Evolutionary conservation across 2,797 vertebrate species (phyloP).

Genomic region (Acrossocheilus wenchowensis): DNA sequence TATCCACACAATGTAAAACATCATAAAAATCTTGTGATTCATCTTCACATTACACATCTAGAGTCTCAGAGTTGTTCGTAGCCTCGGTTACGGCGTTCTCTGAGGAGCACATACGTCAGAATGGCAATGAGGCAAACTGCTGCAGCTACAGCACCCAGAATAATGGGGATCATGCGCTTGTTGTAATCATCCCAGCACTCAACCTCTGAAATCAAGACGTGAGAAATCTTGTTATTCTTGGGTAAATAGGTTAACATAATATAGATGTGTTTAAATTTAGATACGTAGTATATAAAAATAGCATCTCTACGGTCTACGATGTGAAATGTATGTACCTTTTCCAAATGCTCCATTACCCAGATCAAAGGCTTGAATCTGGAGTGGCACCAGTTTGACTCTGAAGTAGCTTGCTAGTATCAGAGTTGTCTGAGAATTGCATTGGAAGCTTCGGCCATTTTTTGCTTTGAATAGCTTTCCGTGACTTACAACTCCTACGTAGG

Average conservation of each 20-base stretch:
- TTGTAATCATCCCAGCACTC: constrained; percentile 85
- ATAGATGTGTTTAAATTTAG: neutral
- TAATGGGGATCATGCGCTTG: constrained; percentile 74
- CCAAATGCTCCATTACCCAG: constrained; percentile 76
- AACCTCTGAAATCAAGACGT: constrained; percentile 74
- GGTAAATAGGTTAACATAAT: neutral
- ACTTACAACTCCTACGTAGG: constrained; percentile 69
- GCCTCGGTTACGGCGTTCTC: constrained; percentile 73
- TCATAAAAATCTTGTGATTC: neutral
- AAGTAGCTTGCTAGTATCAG: constrained; percentile 73
- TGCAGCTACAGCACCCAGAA: constrained; percentile 73
- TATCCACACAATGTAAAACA: constrained; percentile 4
- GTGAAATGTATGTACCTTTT: constrained; percentile 72
- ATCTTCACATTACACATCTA: neutral
- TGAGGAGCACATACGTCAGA: constrained; percentile 78
- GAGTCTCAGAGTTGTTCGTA: constrained; percentile 80
- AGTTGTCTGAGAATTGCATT: constrained; percentile 78
- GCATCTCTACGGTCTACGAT: neutral
- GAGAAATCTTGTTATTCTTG: neutral
- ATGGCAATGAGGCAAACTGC: constrained; percentile 78
- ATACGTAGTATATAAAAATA: neutral
- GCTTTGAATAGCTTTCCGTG: constrained; percentile 75
- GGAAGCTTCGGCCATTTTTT: constrained; percentile 77
- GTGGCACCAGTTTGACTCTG: constrained; percentile 74
- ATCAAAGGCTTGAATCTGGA: constrained; percentile 87